Percentiles rank a stretch among this genome's conserved stretches.
Conservation (phyloP, 1,140 invertebrate species). For the Eumeta japonica region DNA sequence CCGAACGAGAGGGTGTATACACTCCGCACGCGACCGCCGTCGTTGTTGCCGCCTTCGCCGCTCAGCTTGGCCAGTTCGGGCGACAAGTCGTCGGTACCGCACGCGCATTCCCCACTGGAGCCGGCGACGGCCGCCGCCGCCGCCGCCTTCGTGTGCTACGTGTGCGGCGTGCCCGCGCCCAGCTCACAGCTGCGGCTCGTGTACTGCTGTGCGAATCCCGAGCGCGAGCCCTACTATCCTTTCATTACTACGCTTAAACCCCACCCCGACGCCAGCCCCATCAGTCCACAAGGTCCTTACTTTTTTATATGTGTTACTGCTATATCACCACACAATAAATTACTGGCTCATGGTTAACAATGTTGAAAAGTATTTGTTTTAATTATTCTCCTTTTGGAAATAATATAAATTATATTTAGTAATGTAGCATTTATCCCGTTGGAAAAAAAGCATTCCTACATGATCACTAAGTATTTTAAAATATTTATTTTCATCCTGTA, state of each 20-base stretch:
- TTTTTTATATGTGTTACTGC: background rate
- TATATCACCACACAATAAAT: background rate
- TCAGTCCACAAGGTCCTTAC: slow-evolving; percentile 69
- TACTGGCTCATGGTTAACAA: background rate
- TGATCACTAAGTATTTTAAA: no score
- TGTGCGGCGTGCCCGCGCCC: slow-evolving; percentile 77
- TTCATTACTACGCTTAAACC: slow-evolving; percentile 78
- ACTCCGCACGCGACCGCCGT: slow-evolving; percentile 70
- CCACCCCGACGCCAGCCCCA: slow-evolving; percentile 78
- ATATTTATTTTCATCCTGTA: no score
- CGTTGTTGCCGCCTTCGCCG: slow-evolving; percentile 51
- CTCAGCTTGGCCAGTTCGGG: slow-evolving; percentile 40
- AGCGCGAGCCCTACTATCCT: slow-evolving; percentile 84
- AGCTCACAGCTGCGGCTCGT: slow-evolving; percentile 74
- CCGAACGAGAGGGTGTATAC: slow-evolving; percentile 77
- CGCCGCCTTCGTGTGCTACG: slow-evolving; percentile 84
- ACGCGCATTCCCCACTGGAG: slow-evolving; percentile 40
- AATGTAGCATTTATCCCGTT: no score
- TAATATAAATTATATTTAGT: no score
- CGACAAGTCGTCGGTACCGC: slow-evolving; percentile 33
- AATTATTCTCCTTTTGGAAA: background rate
- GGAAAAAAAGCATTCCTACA: no score
- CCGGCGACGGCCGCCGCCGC: slow-evolving; percentile 19
- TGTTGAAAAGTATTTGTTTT: background rate
- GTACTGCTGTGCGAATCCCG: slow-evolving; percentile 82